Base-by-base conservation (phyloP, 2,113 vertebrate genomes). In the Kryptolebias marmoratus region DNA sequence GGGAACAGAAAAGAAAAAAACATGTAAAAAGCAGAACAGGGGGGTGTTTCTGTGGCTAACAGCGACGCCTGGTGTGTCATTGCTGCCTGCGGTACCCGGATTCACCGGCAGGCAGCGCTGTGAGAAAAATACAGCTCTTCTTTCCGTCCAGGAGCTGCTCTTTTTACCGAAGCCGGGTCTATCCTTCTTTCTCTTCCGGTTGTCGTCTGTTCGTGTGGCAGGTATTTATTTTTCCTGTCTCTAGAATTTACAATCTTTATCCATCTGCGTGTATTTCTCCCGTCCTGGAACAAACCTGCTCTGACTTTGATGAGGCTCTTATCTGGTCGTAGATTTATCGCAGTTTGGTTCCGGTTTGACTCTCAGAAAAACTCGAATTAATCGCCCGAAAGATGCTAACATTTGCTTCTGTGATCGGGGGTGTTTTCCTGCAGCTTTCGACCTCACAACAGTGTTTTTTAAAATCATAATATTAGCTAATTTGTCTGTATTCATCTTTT, bases 141-240 rank as follows among this genome's bases (percentile, higher is more conserved):
- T 53, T 10, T 5, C 1, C 7, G 0, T 10, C 12, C 0, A 1
- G 9, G n/a, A 11, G n/a, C 5, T 65, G 64, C 47, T 36, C 62
- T 73, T 58, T 80, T 69, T 7, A 15, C 44, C 1, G 16, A 11
- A 27, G 47, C 63, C 76, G 27, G 12, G 0, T 5, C 2, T 0
- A 11, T 0, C 11, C 0, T 44, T 70, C 89, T 89, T 87, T 71
- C 93, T 95, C 84, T 95, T 94, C 92, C 93, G 92, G 91, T 90
- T 91, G 82, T 74, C 76, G 62, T 81, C 84, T 67, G 59, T 91
- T 79, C 84, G 90, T 87, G 92, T 89, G 83, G 74, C 62, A 94
- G 93, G 94, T 94, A 93, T n/a, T 0, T 28, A 30, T 2, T 48
- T 68, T 27, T 53, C 13, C 30, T 44, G 31, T 12, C 8, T 15